Evolutionary conservation across 1,140 invertebrate genomes (phyloP).

Genomic region (Pseudobourletiella spinata): DNA sequence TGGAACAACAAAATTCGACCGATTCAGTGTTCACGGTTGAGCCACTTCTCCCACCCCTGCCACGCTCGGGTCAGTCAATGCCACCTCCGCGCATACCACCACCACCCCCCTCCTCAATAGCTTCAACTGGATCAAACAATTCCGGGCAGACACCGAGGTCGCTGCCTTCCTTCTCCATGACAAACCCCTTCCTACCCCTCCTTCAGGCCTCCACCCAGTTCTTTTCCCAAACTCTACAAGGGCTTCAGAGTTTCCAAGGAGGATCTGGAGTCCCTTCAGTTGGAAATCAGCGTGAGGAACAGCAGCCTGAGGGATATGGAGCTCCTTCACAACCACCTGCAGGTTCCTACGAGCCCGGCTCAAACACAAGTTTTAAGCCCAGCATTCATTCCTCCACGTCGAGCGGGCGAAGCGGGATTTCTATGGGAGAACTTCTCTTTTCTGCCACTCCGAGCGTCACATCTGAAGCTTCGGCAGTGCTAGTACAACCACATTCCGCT

Average conservation of each 20-base stretch:
- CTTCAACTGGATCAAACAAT: slow-evolving; percentile 38
- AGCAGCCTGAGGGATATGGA: too few relatives aligned
- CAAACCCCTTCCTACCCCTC: slow-evolving; percentile 32
- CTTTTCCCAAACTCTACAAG: slow-evolving; percentile 26
- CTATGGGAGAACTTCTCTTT: slow-evolving; percentile 33
- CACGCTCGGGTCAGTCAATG: slow-evolving; percentile 15
- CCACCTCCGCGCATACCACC: slow-evolving; percentile 15
- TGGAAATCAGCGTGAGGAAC: too few relatives aligned
- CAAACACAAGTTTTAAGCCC: too few relatives aligned
- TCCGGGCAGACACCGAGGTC: slow-evolving; percentile 22
- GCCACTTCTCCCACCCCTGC: slow-evolving; percentile 9
- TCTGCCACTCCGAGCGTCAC: slow-evolving; percentile 14
- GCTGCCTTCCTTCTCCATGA: slow-evolving; percentile 9
- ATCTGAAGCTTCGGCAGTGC: neutral
- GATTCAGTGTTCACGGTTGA: slow-evolving; percentile 37
- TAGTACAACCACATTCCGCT: too few relatives aligned
- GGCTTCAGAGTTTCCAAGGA: slow-evolving; percentile 20
- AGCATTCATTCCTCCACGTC: neutral
- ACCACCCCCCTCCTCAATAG: neutral
- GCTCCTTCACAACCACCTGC: too few relatives aligned
- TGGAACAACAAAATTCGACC: slow-evolving; percentile 29
- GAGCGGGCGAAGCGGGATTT: neutral
- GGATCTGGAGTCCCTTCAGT: too few relatives aligned
- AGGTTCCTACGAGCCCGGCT: too few relatives aligned
- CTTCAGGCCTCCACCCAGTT: slow-evolving; percentile 30